These are phyloP conservation scores for Lordiphosa collinella DNA, from an alignment of 1,140 invertebrate genomes.

Conservation along the genomic window DNA sequence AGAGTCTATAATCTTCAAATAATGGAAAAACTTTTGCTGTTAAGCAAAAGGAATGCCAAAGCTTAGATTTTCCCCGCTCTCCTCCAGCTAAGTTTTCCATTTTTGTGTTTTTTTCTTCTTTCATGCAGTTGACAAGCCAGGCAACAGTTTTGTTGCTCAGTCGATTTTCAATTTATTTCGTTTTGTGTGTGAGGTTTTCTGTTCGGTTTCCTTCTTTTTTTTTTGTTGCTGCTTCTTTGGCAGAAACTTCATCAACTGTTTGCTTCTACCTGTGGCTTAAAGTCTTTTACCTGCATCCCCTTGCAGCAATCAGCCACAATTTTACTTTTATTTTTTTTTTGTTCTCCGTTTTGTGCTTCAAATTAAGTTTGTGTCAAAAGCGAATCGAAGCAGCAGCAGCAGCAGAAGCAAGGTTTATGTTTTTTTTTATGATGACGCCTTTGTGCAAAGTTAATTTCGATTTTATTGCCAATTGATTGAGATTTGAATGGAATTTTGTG, in stretches of 20 bases:
- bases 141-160: conserved; percentile 50
- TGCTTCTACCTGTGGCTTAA: conserved; percentile 74
- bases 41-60: conserved; percentile 74
- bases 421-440: conserved; percentile 57
- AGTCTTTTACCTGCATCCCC: conserved; percentile 34
- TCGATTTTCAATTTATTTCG: conserved; percentile 76
- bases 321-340: conserved; percentile 31
- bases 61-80: conserved; percentile 57
- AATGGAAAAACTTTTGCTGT: conserved; percentile 79
- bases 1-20: conserved; percentile 79
- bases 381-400: conserved; percentile 14
- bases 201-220: conserved; percentile 5
- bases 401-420: conserved; percentile 33
- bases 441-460: conserved; percentile 75
- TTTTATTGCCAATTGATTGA: conserved; percentile 74
- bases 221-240: conserved; percentile 36
- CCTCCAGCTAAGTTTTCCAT: conserved; percentile 1
- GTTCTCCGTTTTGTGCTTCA: conserved; percentile 47
- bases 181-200: conserved; percentile 32
- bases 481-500: conserved; percentile 65
- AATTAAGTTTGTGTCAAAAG: conserved; percentile 70
- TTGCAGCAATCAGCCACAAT: conserved; percentile 44
- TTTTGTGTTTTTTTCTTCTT: conserved; percentile 31
- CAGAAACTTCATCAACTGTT: conserved; percentile 72
- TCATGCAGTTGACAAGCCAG: conserved; percentile 61